Base-by-base conservation (phyloP, 2,113 vertebrate species). In the Brienomyrus brachyistius region DNA sequence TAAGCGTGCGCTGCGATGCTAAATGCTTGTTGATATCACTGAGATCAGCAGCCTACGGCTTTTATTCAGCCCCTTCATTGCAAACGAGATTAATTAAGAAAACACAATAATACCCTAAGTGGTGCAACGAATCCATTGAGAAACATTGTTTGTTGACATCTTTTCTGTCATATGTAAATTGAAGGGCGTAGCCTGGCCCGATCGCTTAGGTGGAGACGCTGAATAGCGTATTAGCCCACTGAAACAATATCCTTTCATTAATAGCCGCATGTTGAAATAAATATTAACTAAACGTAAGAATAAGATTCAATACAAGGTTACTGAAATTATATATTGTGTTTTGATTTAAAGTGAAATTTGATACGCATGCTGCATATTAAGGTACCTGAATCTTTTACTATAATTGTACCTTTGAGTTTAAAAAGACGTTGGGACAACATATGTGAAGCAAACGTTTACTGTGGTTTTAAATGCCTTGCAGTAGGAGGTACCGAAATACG, bases 1-100 rank as follows among this genome's bases (percentile, higher is more conserved):
- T 17, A 47, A 48, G 74, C 43, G 80, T 52, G 83, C 66, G 45
- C 52, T 88, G 6, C 31, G 7, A 77, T 51, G 48, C 74, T 82
- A 43, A 70, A 27, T 56, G 80, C 89, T 89, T 85, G 89, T 62
- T 62, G 89, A 89, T 89, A 84, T 59, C 54, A 52, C 89, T 45
- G 13, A n/a, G 35, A 43, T 82, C 77, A 82, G 77, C 31, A 82
- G 77, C 45, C 35, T 45, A 48, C 13, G 77, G 35, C 19, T 84
- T 82, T 15, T 86, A 27, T 66, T 17, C 74, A 80, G 35, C 27
- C n/a, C 35, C 54, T 45, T 45, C 23, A 43, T 21, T 45, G 3
- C 35, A 23, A 40, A 43, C 23, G 8, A 17, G 4, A n/a, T 62
- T 88, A 59, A 56, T 88, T 40, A 62, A 45, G 17, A 11, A 88